Base-by-base conservation (phyloP, 1,140 invertebrate genomes). In the Scaptomyza graminum region DNA sequence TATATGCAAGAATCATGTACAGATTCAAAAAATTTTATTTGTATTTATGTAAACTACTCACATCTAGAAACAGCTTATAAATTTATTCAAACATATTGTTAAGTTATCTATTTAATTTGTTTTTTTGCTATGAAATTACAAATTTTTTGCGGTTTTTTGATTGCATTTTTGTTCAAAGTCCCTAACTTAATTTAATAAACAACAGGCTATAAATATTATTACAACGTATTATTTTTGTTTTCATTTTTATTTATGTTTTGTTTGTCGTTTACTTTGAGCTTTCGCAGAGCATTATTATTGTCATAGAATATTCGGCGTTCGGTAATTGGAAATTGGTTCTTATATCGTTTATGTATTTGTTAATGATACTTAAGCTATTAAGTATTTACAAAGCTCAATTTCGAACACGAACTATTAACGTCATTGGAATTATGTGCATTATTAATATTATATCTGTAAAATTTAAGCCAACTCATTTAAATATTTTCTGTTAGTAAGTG, bases 341-440 rank as follows among this genome's bases (percentile, higher is more conserved):
- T 60, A 49, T 22, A 78, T 60, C 62, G 15, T 46, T 60, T 34
- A 37, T 41, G 61, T 56, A 54, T 60, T 66, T 59, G 65, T 68
- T 83, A 79, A 73, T 73, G 69, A 87, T 87, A 83, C 83, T 88
- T 88, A 88, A 89, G 49, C 83, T 88, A 88, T 88, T 88, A 88
- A 88, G 83, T 88, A 88, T 88, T 83, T 88, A 88, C 83, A 89
- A 88, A 88, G 84, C 76, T 83, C 83, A 88, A 83, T 76, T 76
- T 71, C 67, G 66, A 88, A 89, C 79, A 83, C 76, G 83, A 88
- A 79, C 84, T 83, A 76, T 67, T 56, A 79, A 88, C 83, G 68
- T 69, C 68, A 77, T 60, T 79, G 69, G 73, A 79, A 41, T n/a
- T n/a, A 31, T 54, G 46, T 73, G 37, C 67, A 74, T 68, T 50